Conservation (phyloP, 1,140 invertebrate genomes). For the Papilio glaucus region DNA sequence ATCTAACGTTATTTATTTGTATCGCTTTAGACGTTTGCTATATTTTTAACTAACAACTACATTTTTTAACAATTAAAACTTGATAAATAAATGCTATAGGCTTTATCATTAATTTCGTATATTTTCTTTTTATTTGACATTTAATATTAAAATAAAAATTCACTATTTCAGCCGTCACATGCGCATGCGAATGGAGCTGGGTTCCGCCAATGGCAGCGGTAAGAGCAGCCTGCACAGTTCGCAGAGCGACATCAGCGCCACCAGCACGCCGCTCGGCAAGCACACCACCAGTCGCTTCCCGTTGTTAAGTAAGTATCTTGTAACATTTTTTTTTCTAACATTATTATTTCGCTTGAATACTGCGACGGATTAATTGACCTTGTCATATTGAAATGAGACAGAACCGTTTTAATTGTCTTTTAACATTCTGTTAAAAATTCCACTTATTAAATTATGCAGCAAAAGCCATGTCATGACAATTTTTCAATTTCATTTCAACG, state of each 20-base stretch:
- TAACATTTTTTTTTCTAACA: not conserved
- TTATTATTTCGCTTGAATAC: no score
- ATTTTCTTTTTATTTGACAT: not conserved
- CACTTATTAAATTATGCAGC: no score
- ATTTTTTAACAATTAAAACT: not conserved
- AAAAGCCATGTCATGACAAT: no score
- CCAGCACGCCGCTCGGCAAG: constrained; percentile 70
- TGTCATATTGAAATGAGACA: no score
- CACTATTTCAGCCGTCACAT: constrained; percentile 70
- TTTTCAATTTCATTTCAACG: no score
- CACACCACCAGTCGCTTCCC: constrained; percentile 70
- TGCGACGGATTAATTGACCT: no score
- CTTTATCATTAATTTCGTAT: not conserved
- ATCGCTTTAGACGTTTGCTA: not conserved
- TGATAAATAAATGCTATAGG: not conserved
- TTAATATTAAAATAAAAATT: not conserved
- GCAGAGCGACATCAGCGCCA: constrained; percentile 80
- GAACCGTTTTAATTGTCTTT: no score
- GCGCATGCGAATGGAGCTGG: constrained; percentile 79
- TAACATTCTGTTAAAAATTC: no score
- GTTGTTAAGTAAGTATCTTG: constrained; percentile 64
- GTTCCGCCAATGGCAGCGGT: constrained; percentile 70
- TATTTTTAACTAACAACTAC: constrained; percentile 3
- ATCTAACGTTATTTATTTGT: not conserved
- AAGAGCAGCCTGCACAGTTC: constrained; percentile 82